phyloP scores from a whole-genome alignment of 2,888 invertebrate genomes.

The Zaprionus bogoriensis region DNA sequence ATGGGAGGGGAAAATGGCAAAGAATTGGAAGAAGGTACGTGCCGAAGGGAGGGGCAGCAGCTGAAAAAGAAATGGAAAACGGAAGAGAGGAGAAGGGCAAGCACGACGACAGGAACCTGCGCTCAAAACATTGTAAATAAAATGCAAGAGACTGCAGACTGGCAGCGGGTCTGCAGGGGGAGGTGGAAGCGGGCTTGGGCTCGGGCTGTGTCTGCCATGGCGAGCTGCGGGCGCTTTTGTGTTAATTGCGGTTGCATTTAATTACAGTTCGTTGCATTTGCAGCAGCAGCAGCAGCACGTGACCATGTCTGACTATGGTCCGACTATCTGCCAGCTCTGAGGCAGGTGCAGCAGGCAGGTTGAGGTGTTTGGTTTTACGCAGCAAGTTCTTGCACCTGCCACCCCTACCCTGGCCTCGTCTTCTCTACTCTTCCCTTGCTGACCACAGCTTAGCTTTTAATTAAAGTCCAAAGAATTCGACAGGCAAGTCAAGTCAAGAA shows the following conservation, averaged over 20 bases:
- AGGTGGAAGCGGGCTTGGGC: not conserved
- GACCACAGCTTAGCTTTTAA: constrained; percentile 57
- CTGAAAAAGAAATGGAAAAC: not conserved
- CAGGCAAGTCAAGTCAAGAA: constrained; percentile 1
- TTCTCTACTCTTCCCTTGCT: constrained; percentile 4
- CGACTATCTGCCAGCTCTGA: constrained; percentile 10
- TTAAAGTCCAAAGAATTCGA: constrained; percentile 63
- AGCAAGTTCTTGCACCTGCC: too few species aligned
- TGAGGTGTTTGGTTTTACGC: too few species aligned
- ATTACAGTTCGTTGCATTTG: constrained; percentile 72
- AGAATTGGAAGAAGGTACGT: not conserved
- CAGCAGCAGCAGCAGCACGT: constrained; percentile 22
- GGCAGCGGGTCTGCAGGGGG: not conserved
- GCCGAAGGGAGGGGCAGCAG: not conserved
- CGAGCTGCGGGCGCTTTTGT: constrained; percentile 74
- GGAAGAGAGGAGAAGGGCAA: not conserved
- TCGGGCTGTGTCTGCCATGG: constrained; percentile 58
- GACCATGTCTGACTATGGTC: constrained; percentile 28
- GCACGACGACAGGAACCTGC: constrained; percentile 48
- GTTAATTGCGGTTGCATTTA: constrained; percentile 79
- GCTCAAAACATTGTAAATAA: constrained; percentile 72
- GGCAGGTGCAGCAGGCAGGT: not conserved
- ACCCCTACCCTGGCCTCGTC: not conserved
- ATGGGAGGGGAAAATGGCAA: not conserved
- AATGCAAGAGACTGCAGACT: constrained; percentile 34